Conservation (phyloP, 2,888 invertebrate species). For the Bombyx huttoni region DNA sequence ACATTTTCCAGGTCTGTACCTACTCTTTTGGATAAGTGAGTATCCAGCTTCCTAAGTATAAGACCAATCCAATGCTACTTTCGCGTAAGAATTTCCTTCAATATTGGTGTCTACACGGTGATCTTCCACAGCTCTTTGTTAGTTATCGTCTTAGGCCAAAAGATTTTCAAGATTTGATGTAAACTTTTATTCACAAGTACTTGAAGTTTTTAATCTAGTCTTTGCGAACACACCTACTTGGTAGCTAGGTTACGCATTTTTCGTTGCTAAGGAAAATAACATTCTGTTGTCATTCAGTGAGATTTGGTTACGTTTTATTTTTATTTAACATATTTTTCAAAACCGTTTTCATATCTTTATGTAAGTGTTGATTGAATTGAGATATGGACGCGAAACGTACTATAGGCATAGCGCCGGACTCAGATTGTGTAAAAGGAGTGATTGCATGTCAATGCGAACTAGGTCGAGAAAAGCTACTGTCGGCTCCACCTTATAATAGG, state of each 20-base stretch:
- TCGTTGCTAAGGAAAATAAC: neutral
- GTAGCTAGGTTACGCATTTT: neutral
- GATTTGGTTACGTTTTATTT: neutral
- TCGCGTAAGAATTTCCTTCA: no score
- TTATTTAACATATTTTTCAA: neutral
- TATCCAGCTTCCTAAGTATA: no score
- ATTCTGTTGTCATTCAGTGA: neutral
- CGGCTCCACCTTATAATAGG: conserved; percentile 50
- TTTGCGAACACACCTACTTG: neutral
- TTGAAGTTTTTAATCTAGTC: no score
- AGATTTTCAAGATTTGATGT: no score
- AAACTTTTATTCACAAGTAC: no score
- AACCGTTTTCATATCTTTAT: neutral
- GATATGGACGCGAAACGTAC: conserved; percentile 25
- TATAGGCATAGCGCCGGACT: conserved; percentile 33
- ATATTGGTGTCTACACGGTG: no score
- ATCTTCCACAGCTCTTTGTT: no score
- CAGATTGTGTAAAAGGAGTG: conserved; percentile 30
- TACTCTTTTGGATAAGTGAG: no score
- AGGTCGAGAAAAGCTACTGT: conserved; percentile 56
- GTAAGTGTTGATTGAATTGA: neutral
- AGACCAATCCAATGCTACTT: no score
- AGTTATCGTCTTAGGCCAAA: no score
- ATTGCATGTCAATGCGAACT: conserved; percentile 54
- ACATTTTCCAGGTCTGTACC: no score